Evolutionary conservation across 2,888 invertebrate genomes (phyloP), one percentile per base, ranked within the genome.

Genomic region (Athalia rosae): DNA sequence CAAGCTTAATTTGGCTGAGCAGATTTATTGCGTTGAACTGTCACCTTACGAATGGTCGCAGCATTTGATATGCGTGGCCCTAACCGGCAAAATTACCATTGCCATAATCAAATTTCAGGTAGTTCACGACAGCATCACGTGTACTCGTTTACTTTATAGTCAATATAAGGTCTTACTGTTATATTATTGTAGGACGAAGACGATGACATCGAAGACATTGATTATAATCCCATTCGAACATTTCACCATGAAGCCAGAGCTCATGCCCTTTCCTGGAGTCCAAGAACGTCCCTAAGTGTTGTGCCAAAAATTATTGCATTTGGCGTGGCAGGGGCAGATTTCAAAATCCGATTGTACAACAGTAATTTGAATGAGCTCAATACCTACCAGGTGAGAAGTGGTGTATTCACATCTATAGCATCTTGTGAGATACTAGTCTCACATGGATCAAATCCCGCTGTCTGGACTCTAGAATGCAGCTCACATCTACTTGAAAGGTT

Each of bases 1-100:
- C 79, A 88, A 90, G 58, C 88, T 93, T 43, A 88, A 90, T 80
- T 91, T 94, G 76, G 85, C 90, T 69, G 92, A 92, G 28, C 91
- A 92, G 86, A 92, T 94, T 63, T 89, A 91, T 63, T 90, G 90
- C 78, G 92, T 93, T 43, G 92, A 93, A 84, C 92, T 93, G 79
- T 94, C 94, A 13, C 91, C 92, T 2, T 93, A 91, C 82, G 93
- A 94, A 85, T 93, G 93, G 91, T 94, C 93, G 1, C 93, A 93
- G 82, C 92, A 94, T 87, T 88, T 94, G 64, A 88, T 94, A 78
- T 91, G 93, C 73, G 90, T 94, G 63, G 94, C 92, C 0, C 91
- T 93, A 71, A 87, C 91, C 61, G 91, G 92, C 59, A 92, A 92
- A 86, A 90, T 94, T 48, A 86, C 93, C 11, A 87, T 94, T 15